Evolutionary conservation across 2,113 vertebrate species (phyloP).

Genomic region (Atlantisia rogersi): DNA sequence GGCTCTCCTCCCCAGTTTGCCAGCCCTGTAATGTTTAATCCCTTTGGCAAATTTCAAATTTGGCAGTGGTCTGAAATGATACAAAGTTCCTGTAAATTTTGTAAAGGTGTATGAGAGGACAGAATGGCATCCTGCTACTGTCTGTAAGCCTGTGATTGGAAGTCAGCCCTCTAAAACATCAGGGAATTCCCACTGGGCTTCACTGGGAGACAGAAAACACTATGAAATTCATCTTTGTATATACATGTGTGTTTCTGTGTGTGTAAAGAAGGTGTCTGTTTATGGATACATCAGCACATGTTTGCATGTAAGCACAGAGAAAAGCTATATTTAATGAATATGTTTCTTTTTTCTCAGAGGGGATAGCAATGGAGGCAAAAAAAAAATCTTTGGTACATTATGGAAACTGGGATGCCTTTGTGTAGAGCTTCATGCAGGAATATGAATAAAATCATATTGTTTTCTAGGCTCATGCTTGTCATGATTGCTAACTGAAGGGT

Average conservation of each 20-base stretch:
- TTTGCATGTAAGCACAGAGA: background rate
- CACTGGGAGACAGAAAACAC: background rate
- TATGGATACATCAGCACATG: background rate
- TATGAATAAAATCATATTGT: background rate
- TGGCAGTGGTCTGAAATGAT: background rate
- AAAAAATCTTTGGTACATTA: background rate
- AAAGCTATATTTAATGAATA: background rate
- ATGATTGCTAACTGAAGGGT: background rate
- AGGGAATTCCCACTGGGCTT: background rate
- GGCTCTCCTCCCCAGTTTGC: background rate
- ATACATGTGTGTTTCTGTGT: accelerated
- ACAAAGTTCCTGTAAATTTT: background rate
- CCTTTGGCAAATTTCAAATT: background rate
- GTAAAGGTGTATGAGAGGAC: background rate
- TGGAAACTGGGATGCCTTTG: background rate
- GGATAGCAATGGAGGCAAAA: background rate
- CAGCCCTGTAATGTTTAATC: background rate
- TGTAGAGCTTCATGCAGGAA: background rate
- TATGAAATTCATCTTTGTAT: background rate
- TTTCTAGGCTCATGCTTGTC: background rate
- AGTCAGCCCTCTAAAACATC: background rate
- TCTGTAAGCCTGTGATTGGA: background rate
- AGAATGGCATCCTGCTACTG: background rate
- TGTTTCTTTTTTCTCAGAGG: background rate
- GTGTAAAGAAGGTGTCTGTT: background rate